Percentiles rank a stretch among this genome's conserved stretches.
Evolutionary conservation across 2,797 vertebrate species (phyloP).

Genomic region (Menidia menidia): DNA sequence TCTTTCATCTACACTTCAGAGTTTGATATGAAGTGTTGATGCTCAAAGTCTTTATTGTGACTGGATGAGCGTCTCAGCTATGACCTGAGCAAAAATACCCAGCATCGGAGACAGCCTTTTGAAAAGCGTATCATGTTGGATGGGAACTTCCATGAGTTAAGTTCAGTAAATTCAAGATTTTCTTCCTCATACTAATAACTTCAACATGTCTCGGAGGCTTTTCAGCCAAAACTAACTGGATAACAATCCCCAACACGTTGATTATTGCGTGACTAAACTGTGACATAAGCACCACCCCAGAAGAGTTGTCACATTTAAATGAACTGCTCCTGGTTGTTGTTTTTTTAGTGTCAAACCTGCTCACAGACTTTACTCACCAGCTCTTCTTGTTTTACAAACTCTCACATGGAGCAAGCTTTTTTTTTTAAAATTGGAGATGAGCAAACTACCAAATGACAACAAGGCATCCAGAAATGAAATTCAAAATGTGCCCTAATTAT

Average conservation of each 20-base stretch:
- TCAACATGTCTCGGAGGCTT: not conserved
- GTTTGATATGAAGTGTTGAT: not conserved
- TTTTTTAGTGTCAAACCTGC: not conserved
- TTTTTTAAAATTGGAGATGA: not conserved
- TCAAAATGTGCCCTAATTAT: too few species aligned
- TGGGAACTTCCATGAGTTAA: not conserved
- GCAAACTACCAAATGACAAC: not conserved
- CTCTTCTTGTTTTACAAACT: not conserved
- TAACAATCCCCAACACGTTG: not conserved
- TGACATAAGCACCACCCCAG: not conserved
- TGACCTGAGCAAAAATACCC: not conserved
- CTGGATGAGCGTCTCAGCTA: conserved; percentile 7
- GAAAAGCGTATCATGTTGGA: not conserved
- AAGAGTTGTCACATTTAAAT: not conserved
- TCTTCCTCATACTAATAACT: not conserved
- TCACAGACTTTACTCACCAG: not conserved
- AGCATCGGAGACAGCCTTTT: not conserved
- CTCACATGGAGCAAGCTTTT: not conserved
- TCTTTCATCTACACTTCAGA: conserved; percentile 10
- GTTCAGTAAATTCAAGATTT: conserved; percentile 3
- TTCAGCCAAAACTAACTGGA: not conserved
- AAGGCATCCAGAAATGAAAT: not conserved
- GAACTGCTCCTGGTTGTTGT: too few species aligned
- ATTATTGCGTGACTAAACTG: not conserved
- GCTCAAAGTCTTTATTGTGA: not conserved